phyloP scores from a whole-genome alignment of 2,113 vertebrate genomes.

The Phodopus roborovskii region DNA sequence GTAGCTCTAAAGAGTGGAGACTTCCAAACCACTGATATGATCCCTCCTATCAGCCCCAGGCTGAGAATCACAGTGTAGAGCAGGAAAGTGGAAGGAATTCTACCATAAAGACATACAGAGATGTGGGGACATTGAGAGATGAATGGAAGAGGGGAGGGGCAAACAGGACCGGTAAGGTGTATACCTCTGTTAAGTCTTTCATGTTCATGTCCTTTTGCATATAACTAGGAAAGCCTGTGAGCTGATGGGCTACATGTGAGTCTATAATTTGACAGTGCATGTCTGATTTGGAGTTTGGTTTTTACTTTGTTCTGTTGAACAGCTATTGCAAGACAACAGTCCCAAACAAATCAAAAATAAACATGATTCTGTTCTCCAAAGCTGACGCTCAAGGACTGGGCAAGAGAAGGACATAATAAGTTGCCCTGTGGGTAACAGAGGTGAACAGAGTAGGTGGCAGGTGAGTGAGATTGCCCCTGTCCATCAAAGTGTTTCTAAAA shows the following conservation, averaged over 20 bases:
- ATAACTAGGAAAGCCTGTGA: not conserved
- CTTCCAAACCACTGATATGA: fast-evolving
- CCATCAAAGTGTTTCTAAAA: not conserved
- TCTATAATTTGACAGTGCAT: not conserved
- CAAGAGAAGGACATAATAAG: not conserved
- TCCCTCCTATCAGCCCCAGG: not conserved
- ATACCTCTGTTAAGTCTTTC: fast-evolving
- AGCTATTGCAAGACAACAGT: not conserved
- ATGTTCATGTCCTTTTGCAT: not conserved
- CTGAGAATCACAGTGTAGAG: not conserved
- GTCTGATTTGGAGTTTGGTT: not conserved
- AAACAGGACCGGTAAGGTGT: not conserved
- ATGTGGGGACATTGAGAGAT: not conserved
- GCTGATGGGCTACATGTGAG: not conserved
- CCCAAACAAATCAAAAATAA: not conserved
- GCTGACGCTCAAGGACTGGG: not conserved
- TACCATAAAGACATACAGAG: not conserved
- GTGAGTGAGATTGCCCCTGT: not conserved
- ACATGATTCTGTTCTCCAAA: not conserved
- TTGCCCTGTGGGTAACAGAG: not conserved
- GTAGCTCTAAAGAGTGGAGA: not conserved
- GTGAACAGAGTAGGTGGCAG: not conserved
- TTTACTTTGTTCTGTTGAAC: not conserved
- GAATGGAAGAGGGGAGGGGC: not conserved
- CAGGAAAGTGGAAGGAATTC: not conserved